Percentiles rank a stretch among this genome's conserved stretches.
These are phyloP conservation scores for Aleadryas rufinucha DNA, from an alignment of 2,113 vertebrate genomes.

Conservation along the genomic window DNA sequence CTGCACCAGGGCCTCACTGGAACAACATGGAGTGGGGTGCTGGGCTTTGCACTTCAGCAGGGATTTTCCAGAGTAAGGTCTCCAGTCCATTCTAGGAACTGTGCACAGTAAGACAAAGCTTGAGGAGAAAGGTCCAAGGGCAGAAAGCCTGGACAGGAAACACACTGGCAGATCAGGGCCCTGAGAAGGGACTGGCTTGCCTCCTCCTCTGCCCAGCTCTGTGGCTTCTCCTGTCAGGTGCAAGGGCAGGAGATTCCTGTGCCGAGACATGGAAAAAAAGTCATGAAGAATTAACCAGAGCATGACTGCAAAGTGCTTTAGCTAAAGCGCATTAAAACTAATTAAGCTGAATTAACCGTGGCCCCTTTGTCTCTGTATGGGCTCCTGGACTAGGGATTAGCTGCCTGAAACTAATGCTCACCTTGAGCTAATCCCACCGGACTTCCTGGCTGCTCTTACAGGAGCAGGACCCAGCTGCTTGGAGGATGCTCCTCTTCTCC, in stretches of 20 bases:
- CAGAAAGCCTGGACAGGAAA: not conserved
- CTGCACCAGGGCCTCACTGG: not conserved
- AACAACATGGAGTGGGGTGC: not conserved
- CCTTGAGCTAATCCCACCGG: not conserved
- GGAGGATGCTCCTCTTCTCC: not conserved
- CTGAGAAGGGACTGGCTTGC: not conserved
- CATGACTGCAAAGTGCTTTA: not conserved
- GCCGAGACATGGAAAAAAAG: not conserved
- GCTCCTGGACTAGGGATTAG: not conserved
- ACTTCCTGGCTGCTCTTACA: not conserved
- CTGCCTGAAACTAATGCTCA: not conserved
- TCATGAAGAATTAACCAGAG: not conserved
- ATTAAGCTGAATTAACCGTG: not conserved
- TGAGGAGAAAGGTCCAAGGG: not conserved
- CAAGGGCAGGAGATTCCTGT: not conserved
- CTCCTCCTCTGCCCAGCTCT: not conserved
- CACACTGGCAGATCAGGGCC: not conserved
- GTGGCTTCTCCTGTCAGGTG: not conserved
- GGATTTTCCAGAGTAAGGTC: not conserved
- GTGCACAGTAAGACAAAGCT: not conserved
- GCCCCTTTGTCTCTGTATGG: not conserved
- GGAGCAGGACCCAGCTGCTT: not conserved
- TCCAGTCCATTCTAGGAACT: not conserved
- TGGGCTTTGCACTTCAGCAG: not conserved
- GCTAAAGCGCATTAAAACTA: not conserved